Conservation (phyloP, 2,113 vertebrate genomes). For the Cottus gobio region DNA sequence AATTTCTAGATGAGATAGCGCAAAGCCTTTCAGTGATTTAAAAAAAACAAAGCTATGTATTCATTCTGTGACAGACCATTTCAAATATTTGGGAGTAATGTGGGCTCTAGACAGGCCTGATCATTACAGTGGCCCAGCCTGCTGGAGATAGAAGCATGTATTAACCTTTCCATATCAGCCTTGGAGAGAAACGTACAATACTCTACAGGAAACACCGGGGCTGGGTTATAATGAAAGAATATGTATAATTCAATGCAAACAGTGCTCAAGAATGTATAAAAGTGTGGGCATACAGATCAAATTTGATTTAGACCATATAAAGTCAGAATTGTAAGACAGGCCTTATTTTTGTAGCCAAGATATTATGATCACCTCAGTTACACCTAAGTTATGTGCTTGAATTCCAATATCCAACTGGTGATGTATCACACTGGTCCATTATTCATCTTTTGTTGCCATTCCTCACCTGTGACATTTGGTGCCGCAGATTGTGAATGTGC, state of each 20-base stretch:
- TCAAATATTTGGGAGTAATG: too few species aligned
- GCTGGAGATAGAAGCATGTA: not conserved
- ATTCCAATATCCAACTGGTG: slow-evolving; percentile 12
- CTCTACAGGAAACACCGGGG: not conserved
- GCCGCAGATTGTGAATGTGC: not conserved
- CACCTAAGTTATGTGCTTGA: slow-evolving; percentile 1
- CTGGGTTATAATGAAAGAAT: not conserved
- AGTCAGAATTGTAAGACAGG: not conserved
- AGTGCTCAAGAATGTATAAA: not conserved
- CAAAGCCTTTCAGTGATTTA: not conserved
- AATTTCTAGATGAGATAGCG: not conserved
- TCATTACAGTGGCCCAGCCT: not conserved
- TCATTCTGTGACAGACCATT: not conserved
- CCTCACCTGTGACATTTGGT: slow-evolving; percentile 19
- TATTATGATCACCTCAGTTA: not conserved
- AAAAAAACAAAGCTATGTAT: not conserved
- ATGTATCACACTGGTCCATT: slow-evolving; percentile 6
- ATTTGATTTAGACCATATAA: slow-evolving; percentile 1
- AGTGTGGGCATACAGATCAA: not conserved
- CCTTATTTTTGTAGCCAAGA: not conserved
- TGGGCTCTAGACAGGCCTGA: not conserved
- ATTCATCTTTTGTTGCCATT: slow-evolving; percentile 23
- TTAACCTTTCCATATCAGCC: not conserved
- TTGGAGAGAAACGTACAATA: not conserved
- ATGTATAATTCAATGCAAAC: slow-evolving; percentile 2